Evolutionary conservation across 2,797 vertebrate species (phyloP).

Genomic region (Tauraco hartlaubi): DNA sequence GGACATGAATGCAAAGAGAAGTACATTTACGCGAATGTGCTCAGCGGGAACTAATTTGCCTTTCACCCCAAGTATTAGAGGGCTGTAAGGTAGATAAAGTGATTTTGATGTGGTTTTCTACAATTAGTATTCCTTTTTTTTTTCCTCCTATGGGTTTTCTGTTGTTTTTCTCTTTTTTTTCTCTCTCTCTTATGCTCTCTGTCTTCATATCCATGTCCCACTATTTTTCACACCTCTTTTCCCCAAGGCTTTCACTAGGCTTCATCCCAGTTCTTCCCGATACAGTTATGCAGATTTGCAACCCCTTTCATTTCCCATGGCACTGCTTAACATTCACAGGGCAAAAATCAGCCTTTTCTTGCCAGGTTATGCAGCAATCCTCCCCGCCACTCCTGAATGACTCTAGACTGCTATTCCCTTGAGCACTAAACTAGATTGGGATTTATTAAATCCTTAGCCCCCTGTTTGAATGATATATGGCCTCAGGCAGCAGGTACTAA

Average conservation of each 20-base stretch:
- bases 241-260: neutral
- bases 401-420: neutral
- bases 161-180: neutral
- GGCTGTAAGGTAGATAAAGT: neutral
- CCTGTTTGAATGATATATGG: conserved; percentile 7
- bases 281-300: neutral
- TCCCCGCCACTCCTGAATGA: neutral
- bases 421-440: conserved; percentile 11
- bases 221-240: conserved; percentile 4
- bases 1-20: neutral
- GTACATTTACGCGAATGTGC: neutral
- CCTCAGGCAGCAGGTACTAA: conserved; percentile 33
- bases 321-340: neutral
- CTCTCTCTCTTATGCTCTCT: neutral
- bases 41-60: neutral
- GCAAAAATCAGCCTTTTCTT: conserved; percentile 31
- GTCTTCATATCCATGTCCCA: neutral
- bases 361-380: neutral
- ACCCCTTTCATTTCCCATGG: neutral
- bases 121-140: neutral
- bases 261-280: neutral
- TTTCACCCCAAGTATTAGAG: neutral
- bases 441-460: conserved; percentile 55
- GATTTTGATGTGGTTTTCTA: neutral
- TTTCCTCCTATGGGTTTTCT: accelerated